These are phyloP conservation scores for Zapornia atra DNA, from an alignment of 2,113 vertebrate species.

Conservation along the genomic window DNA sequence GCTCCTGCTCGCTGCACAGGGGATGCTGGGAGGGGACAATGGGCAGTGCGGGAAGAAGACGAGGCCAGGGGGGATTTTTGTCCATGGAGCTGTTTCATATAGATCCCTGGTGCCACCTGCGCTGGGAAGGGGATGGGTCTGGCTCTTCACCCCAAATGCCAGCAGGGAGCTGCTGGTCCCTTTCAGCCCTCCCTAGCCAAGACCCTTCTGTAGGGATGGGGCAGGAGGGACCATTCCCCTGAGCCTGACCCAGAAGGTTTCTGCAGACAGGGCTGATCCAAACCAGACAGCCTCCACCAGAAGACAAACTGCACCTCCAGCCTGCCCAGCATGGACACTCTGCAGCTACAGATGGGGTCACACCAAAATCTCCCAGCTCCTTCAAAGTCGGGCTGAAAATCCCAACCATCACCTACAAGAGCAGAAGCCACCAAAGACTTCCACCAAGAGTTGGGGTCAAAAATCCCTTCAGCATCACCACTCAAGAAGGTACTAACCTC, in stretches of 20 bases:
- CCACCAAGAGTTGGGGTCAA: rapidly evolving
- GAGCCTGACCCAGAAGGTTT: neutral
- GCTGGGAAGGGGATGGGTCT: neutral
- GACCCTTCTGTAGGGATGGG: neutral
- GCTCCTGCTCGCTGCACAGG: neutral
- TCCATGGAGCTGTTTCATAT: rapidly evolving
- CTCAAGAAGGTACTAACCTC: neutral
- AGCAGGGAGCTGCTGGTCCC: neutral
- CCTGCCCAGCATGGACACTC: too few relatives aligned
- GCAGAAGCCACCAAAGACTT: neutral
- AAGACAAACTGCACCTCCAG: neutral
- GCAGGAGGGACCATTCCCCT: neutral
- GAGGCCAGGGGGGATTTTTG: neutral
- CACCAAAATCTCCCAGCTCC: neutral
- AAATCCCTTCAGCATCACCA: neutral
- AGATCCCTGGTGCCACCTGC: neutral
- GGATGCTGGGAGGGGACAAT: neutral
- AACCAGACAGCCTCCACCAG: neutral
- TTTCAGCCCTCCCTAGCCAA: neutral
- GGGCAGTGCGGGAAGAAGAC: rapidly evolving
- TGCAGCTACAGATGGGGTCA: neutral
- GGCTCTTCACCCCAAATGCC: neutral
- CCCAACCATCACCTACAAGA: neutral
- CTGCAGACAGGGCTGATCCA: neutral
- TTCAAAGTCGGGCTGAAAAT: neutral